These are phyloP conservation scores for Tricholauxania praeusta DNA, from an alignment of 2,888 invertebrate genomes.

Conservation along the genomic window DNA sequence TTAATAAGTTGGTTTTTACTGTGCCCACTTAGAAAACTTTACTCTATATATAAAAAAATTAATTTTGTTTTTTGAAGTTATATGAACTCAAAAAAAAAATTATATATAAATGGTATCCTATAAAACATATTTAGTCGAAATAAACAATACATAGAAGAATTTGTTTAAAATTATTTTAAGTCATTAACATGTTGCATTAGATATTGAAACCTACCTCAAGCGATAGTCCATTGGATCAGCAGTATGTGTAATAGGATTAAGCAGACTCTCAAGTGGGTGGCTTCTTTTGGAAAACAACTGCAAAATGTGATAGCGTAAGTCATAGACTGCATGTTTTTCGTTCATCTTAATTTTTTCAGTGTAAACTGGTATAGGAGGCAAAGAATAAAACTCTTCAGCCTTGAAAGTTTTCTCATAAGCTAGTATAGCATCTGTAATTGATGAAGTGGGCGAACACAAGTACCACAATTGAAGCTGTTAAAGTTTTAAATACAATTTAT, in stretches of 20 bases:
- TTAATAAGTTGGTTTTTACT: too few species aligned
- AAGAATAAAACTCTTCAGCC: constrained; percentile 63
- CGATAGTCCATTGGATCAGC: constrained; percentile 86
- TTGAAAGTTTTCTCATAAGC: constrained; percentile 79
- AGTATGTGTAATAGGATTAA: constrained; percentile 83
- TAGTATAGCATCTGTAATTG: constrained; percentile 78
- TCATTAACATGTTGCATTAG: neutral
- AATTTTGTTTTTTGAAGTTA: constrained; percentile 9
- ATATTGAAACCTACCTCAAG: constrained; percentile 71
- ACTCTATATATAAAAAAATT: neutral
- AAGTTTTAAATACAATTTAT: neutral
- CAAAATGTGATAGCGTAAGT: constrained; percentile 86
- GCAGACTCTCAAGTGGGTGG: constrained; percentile 75
- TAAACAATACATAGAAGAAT: neutral
- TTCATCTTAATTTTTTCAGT: constrained; percentile 45
- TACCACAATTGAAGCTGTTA: constrained; percentile 71
- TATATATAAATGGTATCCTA: neutral
- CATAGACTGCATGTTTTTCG: constrained; percentile 67
- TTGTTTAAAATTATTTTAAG: neutral
- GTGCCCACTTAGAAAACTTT: too few species aligned
- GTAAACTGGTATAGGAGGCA: constrained; percentile 66
- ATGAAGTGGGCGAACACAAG: constrained; percentile 76
- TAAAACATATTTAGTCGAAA: neutral
- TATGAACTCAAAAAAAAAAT: too few species aligned
- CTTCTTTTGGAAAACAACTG: constrained; percentile 78